These are phyloP conservation scores for Sisyra nigra DNA, from an alignment of 2,888 invertebrate genomes.

Conservation along the genomic window DNA sequence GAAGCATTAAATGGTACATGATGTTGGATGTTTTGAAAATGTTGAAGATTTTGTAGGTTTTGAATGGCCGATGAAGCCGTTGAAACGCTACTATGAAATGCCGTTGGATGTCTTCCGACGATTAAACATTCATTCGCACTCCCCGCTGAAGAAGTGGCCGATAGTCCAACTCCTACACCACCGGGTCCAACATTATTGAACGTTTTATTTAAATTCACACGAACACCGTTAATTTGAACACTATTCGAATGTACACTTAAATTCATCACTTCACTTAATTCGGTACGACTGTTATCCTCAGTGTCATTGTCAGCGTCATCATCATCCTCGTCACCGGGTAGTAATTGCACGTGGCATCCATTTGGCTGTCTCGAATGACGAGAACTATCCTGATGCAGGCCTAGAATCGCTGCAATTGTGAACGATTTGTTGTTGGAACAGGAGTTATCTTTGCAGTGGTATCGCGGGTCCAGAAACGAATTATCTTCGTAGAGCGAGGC, in stretches of 20 bases:
- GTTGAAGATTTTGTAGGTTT: neutral
- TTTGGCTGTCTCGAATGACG: neutral
- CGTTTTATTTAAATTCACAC: neutral
- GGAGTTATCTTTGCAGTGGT: neutral
- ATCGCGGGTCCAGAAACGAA: constrained; percentile 10
- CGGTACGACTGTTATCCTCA: constrained; percentile 20
- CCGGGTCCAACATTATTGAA: neutral
- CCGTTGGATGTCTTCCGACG: neutral
- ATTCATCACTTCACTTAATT: constrained; percentile 29
- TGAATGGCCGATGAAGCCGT: neutral
- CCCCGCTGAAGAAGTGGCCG: constrained; percentile 10
- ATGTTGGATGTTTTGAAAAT: neutral
- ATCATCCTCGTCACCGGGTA: neutral
- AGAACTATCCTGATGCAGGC: constrained; percentile 40
- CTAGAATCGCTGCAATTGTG: constrained; percentile 77
- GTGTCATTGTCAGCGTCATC: constrained; percentile 7
- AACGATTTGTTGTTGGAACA: constrained; percentile 29
- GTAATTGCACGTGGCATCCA: neutral
- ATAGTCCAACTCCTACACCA: constrained; percentile 5
- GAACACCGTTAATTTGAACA: constrained; percentile 17
- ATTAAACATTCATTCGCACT: constrained; percentile 11
- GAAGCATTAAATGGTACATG: constrained; percentile 1
- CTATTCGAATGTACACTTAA: constrained; percentile 29
- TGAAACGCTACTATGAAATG: neutral
- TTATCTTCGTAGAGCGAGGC: constrained; percentile 20